Evolutionary conservation across 2,888 invertebrate genomes (phyloP).

Genomic region (Xylophagus ater): DNA sequence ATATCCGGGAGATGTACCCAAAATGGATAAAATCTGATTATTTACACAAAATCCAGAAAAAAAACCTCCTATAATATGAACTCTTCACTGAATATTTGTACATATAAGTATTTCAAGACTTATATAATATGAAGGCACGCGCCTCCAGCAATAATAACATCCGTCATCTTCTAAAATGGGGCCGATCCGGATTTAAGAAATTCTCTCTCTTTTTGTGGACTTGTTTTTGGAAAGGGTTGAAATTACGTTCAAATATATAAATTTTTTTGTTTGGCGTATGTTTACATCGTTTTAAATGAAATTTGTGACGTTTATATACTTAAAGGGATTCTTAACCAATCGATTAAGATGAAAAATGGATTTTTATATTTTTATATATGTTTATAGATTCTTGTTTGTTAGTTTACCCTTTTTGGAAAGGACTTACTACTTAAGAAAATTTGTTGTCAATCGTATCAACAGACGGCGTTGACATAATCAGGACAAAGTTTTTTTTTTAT

Average conservation of each 20-base stretch:
- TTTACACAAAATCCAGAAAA: conserved; percentile 7
- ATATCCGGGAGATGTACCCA: conserved; percentile 21
- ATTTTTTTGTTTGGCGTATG: conserved; percentile 17
- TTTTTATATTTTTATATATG: too few species aligned
- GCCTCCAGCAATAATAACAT: conserved; percentile 22
- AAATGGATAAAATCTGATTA: conserved; percentile 13
- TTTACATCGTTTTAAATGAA: conserved; percentile 23
- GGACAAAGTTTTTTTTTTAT: too few species aligned
- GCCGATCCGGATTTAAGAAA: background rate
- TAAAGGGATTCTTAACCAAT: conserved; percentile 14
- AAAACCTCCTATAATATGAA: too few species aligned
- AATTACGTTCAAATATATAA: conserved; percentile 10
- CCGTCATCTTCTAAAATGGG: conserved; percentile 9
- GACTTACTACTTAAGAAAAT: conserved; percentile 8
- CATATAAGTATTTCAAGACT: too few species aligned
- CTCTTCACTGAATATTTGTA: too few species aligned
- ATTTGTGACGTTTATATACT: conserved; percentile 21
- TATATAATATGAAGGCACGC: conserved; percentile 19
- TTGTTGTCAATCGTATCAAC: conserved; percentile 2
- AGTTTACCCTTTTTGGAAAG: too few species aligned
- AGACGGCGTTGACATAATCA: background rate
- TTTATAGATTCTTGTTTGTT: too few species aligned
- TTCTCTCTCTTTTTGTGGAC: background rate
- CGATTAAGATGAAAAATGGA: conserved; percentile 11
- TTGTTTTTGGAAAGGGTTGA: background rate